Base-by-base conservation (phyloP, 2,888 invertebrate genomes). In the Cheilosia scutellata region DNA sequence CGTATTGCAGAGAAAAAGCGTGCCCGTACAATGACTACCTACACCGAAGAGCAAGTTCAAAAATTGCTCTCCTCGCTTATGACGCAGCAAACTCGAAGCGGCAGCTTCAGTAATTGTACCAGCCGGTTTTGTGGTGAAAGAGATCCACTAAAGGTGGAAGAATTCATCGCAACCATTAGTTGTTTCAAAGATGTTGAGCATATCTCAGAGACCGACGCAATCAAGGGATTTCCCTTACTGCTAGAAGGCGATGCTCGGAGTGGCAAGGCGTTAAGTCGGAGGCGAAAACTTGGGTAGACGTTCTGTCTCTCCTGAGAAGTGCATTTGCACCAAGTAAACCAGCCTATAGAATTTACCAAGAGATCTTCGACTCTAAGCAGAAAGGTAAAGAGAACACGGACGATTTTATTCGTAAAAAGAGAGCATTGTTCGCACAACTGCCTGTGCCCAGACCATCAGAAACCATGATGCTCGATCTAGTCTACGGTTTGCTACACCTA, bases 381-480 rank as follows among this genome's bases (percentile, higher is more conserved):
- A 82, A 82, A 47, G 72, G 44, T 13, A 84, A 87, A 11, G 84
- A 87, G 29, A 66, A 74, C 13, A 87, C 76, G 9, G 87, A 88
- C 33, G 47, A 31, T 87, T n/a, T n/a, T n/a, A n/a, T n/a, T 16
- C 44, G 86, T 0, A 87, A 87, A 29, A 84, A 88, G 55, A 25
- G 84, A 47, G 74, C 33, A 11, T 37, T 87, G 16, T 75, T 88
- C 31, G 51, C 84, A 2, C 77, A 76, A 16, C 51, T 86, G 33
- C 20, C 53, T 0, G 62, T 27, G 7, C 33, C 63, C 13, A 29
- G 27, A 49, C 63, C 63, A 9, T 2, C 31, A 0, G 33, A 63
- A 37, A 63, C 33, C 11, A 63, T 63, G 49, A 49, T 49, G 47
- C n/a, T 49, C 2, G 63, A 63, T 3, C n/a, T 63, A 16, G 49